phyloP scores from a whole-genome alignment of 1,140 invertebrate genomes.

The Listronotus bonariensis region DNA sequence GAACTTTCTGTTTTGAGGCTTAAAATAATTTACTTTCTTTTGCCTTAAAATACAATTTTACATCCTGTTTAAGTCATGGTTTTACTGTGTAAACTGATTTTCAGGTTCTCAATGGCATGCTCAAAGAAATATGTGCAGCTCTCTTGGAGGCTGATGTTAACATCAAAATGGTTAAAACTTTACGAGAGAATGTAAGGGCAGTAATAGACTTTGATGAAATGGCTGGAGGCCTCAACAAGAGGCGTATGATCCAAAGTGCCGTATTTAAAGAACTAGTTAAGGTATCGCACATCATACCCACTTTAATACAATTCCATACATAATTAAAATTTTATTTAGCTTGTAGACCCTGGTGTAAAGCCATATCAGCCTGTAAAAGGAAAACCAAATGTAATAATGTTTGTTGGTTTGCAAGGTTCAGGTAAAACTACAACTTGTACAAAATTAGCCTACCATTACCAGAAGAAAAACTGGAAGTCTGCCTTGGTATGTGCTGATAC shows the following conservation, averaged over 20 bases:
- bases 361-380: conserved; percentile 96
- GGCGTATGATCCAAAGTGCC: conserved; percentile 98
- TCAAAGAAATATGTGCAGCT: conserved; percentile 98
- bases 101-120: conserved; percentile 96
- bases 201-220: conserved; percentile 99
- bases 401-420: conserved; percentile 98
- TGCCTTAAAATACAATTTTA: neutral
- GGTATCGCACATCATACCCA: conserved; percentile 59
- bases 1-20: neutral
- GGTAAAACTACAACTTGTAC: conserved; percentile 99
- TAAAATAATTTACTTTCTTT: neutral
- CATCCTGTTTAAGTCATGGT: too few species aligned
- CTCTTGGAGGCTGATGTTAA: conserved; percentile 99
- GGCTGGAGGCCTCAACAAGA: conserved; percentile 98
- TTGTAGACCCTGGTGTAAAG: conserved; percentile 98
- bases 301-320: neutral
- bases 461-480: conserved; percentile 99
- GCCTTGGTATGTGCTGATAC: conserved; percentile 99
- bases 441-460: conserved; percentile 98
- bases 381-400: conserved; percentile 97
- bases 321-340: conserved; percentile 60
- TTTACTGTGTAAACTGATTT: too few species aligned
- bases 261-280: conserved; percentile 99
- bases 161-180: conserved; percentile 93
- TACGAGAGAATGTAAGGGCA: conserved; percentile 96